Conservation (phyloP, 2,888 invertebrate species). For the Xestia ashworthii region DNA sequence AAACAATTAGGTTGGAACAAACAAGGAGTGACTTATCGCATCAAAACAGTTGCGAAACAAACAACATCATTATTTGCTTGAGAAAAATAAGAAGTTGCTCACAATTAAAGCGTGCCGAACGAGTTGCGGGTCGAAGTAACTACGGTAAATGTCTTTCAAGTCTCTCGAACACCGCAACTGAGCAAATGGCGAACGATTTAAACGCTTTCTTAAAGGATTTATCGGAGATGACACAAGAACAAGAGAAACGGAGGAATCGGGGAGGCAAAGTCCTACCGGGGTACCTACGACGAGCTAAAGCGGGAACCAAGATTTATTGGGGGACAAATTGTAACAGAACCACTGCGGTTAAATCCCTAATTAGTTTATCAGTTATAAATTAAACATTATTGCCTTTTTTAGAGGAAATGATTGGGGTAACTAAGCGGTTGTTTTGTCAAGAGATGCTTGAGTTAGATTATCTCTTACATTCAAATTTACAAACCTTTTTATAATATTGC, state of each 20-base stretch:
- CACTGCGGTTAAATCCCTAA: conserved; percentile 67
- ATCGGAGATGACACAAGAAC: conserved; percentile 69
- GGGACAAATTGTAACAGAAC: conserved; percentile 73
- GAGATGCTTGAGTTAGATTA: not conserved
- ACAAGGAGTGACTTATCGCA: conserved; percentile 41
- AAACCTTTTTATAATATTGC: not conserved
- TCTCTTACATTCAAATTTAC: not conserved
- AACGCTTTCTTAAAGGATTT: conserved; percentile 70
- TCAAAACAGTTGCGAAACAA: conserved; percentile 49
- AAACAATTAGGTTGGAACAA: conserved; percentile 48
- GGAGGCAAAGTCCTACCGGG: conserved; percentile 64
- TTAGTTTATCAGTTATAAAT: conserved; percentile 71
- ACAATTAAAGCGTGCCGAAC: conserved; percentile 60
- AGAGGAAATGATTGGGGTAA: conserved; percentile 36
- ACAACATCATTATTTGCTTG: conserved; percentile 45
- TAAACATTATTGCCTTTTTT: conserved; percentile 53
- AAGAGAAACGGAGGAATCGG: conserved; percentile 65
- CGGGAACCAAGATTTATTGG: conserved; percentile 72
- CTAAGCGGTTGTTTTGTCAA: not conserved
- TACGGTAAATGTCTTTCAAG: conserved; percentile 62
- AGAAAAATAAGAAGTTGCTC: conserved; percentile 55
- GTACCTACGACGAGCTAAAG: conserved; percentile 64
- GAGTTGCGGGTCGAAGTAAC: conserved; percentile 56
- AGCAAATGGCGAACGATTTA: conserved; percentile 67
- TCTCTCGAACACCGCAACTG: conserved; percentile 62